Conservation (phyloP, 2,797 vertebrate species). For the Dicrostonyx torquatus region DNA sequence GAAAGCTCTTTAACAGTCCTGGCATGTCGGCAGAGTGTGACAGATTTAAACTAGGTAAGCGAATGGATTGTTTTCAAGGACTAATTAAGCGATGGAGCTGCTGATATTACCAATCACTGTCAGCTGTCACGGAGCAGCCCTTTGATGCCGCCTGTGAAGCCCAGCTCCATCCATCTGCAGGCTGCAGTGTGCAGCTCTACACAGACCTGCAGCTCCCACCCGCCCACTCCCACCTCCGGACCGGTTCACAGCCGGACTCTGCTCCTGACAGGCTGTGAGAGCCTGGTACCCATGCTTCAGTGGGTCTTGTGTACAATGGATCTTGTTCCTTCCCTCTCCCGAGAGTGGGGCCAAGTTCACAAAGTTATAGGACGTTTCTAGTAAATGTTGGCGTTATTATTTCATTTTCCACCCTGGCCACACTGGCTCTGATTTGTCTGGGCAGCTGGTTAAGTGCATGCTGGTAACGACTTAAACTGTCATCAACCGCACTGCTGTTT, state of each 20-base stretch:
- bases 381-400: neutral
- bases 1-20: neutral
- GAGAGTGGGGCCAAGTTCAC: neutral
- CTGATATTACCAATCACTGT: neutral
- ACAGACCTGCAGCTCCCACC: neutral
- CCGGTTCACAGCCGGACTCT: fast-evolving
- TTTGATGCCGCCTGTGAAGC: neutral
- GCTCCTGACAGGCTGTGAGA: neutral
- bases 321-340: neutral
- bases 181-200: neutral
- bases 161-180: neutral
- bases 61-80: slow-evolving; percentile 56
- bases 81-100: slow-evolving; percentile 53
- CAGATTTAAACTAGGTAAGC: slow-evolving; percentile 55
- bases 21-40: neutral
- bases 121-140: neutral
- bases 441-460: too few species aligned
- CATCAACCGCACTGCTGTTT: neutral
- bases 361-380: neutral
- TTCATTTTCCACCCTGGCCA: neutral
- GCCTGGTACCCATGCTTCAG: neutral
- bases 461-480: neutral
- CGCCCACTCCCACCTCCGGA: neutral
- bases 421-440: neutral
- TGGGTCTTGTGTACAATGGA: neutral